Base-by-base conservation (phyloP, 2,888 invertebrate genomes). In the Diploptera punctata region DNA sequence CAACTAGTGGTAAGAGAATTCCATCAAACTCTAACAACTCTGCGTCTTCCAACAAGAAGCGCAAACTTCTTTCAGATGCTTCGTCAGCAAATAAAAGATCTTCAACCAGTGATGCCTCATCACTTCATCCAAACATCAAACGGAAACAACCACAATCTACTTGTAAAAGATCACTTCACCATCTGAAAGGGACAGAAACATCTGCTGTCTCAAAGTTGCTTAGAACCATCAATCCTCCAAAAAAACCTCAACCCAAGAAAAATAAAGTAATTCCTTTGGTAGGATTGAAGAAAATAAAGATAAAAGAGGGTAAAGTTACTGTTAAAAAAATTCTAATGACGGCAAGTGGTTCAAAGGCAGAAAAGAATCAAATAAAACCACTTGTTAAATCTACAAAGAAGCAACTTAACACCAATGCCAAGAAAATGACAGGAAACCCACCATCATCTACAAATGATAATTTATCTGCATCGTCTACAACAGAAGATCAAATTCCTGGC, bases 341-440 rank as follows among this genome's bases (percentile, higher is more conserved):
- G 0, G 29, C 57, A 9, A 21, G 18, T 33, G 47, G n/a, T 26
- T n/a, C 65, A 7, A 65, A 65, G 26, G n/a, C 65, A 3, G 26
- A 47, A n/a, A 65, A 65, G n/a, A 65, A 65, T 21, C 21, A 33
- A n/a, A 18, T n/a, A 29, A 65, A 65, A n/a, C n/a, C 65, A n/a
- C 2, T 18, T 52, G 10, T 3, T 52, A 52, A 52, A 21, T 19
- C 38, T 21, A 10, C 26, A 10, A 65, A 65, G 24, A 65, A 65
- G 24, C 47, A 26, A 3, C 1, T 24, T 7, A 57, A 26, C 16
- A 18, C 4, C 7, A 13, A 4, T 24, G n/a, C 4, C 57, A 57
- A 57, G 57, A 57, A 57, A 18, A 24, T 16, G 29, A 16, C 31
- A 13, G 47, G 47, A 47, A n/a, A 5, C 10, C 10, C 47, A 47